Evolutionary conservation across 2,113 vertebrate genomes (phyloP), one percentile per base, ranked within the genome.

Genomic region (Pelecanus crispus): DNA sequence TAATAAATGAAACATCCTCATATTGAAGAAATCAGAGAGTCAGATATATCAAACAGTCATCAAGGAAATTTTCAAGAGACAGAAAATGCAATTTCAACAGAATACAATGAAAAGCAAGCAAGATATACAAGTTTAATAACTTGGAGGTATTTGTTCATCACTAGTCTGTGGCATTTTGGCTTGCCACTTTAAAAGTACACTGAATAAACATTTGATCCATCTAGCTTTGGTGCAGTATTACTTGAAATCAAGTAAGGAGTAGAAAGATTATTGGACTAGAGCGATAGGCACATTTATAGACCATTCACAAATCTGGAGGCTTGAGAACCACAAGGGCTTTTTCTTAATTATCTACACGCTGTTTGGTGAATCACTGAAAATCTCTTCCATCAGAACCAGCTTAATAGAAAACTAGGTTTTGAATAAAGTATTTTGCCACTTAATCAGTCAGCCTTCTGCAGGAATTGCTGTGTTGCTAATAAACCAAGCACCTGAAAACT

Each of bases 51-150:
- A 93, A 74, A 74, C 21, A 71, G 83, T 87, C 91, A 96, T 83
- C 88, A 96, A 94, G 83, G 82, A 92, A 95, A 95, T 77, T 55
- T 92, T 58, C 45, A 62, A 85, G 38, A 68, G 42, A 86, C 16
- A 94, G 66, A 91, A 96, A 95, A 91, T 8, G 32, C 7, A 88
- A 81, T 82, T 86, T 86, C 81, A 65, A 74, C 61, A 86, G 62
- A 73, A 71, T 45, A 65, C 36, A 94, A 77, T 32, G 40, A 73
- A 88, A 92, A 95, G 42, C 77, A 73, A 95, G 61, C 29, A 88
- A 92, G 75, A 94, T 18, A 75, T 2, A 58, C 4, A 79, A 81
- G 29, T 93, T 92, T 71, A 96, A 91, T 90, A 93, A 85, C 53
- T 38, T 52, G 24, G 49, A 90, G 24, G 26, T 40, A 50, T 92